These are phyloP conservation scores for Yponomeuta plumbellus DNA, from an alignment of 2,888 invertebrate genomes.

Conservation along the genomic window DNA sequence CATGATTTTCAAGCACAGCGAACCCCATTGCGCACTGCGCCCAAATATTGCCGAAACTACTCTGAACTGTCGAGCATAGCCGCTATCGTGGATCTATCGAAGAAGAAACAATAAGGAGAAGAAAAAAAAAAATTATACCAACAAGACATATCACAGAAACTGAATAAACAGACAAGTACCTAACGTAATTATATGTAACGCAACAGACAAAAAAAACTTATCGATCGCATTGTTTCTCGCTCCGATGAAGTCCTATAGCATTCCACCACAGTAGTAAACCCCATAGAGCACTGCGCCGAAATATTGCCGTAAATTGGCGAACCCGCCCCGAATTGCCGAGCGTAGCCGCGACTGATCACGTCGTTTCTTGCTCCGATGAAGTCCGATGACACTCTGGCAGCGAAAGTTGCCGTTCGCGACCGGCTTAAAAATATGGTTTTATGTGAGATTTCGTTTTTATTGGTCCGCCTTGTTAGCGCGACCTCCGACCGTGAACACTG, in stretches of 20 bases:
- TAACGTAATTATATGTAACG: no score
- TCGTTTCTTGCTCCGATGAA: conserved; percentile 12
- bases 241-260: not conserved
- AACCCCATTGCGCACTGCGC: not conserved
- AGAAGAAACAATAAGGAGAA: no score
- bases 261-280: not conserved
- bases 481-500: not conserved
- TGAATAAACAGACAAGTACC: no score
- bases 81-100: no score
- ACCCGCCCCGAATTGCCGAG: not conserved
- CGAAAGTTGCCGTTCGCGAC: conserved; percentile 10
- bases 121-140: no score
- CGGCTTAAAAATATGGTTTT: not conserved
- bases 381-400: not conserved
- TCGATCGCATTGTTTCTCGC: not conserved
- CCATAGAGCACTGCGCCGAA: not conserved
- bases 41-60: not conserved
- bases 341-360: conserved; percentile 4
- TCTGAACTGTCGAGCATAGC: not conserved
- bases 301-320: not conserved
- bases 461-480: not conserved
- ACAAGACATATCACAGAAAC: no score
- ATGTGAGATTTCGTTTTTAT: not conserved
- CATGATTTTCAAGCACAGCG: no score
- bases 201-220: no score